These are phyloP conservation scores for Teleogryllus oceanicus DNA, from an alignment of 2,888 invertebrate genomes.

Conservation along the genomic window DNA sequence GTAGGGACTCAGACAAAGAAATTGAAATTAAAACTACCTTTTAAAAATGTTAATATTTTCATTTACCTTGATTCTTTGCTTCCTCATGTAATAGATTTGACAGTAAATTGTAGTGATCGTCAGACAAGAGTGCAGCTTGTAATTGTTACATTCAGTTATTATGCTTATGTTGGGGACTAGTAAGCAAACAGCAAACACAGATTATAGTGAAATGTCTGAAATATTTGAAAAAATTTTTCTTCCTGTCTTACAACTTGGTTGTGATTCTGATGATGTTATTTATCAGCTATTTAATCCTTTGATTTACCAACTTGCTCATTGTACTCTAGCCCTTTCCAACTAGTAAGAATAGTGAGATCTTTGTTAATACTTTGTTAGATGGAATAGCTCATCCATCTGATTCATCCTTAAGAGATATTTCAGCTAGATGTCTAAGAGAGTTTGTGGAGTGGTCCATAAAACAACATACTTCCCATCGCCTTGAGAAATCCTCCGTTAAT, in stretches of 20 bases:
- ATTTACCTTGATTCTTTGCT: conserved; percentile 54
- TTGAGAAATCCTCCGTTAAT: conserved; percentile 46
- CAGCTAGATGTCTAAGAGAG: conserved; percentile 59
- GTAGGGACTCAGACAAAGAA: conserved; percentile 42
- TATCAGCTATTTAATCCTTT: conserved; percentile 63
- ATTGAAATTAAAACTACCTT: conserved; percentile 56
- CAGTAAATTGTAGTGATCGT: conserved; percentile 60
- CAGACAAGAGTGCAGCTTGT: conserved; percentile 66
- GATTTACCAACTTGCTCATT: conserved; percentile 63
- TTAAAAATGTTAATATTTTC: conserved; percentile 53
- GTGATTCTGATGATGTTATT: conserved; percentile 62
- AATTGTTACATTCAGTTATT: conserved; percentile 63
- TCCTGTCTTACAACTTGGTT: conserved; percentile 58
- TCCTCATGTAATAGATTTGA: conserved; percentile 60
- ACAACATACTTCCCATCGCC: conserved; percentile 48
- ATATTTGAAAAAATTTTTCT: conserved; percentile 55
- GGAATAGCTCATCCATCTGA: conserved; percentile 59
- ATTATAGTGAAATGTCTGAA: not conserved
- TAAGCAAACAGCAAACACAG: conserved; percentile 40
- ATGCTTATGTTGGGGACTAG: conserved; percentile 60
- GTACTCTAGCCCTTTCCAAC: conserved; percentile 55
- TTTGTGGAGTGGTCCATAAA: conserved; percentile 65
- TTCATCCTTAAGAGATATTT: conserved; percentile 60
- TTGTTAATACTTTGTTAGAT: conserved; percentile 60
- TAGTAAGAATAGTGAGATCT: conserved; percentile 53